Base-by-base conservation (phyloP, 2,113 vertebrate genomes). In the Ageneiosus marmoratus region DNA sequence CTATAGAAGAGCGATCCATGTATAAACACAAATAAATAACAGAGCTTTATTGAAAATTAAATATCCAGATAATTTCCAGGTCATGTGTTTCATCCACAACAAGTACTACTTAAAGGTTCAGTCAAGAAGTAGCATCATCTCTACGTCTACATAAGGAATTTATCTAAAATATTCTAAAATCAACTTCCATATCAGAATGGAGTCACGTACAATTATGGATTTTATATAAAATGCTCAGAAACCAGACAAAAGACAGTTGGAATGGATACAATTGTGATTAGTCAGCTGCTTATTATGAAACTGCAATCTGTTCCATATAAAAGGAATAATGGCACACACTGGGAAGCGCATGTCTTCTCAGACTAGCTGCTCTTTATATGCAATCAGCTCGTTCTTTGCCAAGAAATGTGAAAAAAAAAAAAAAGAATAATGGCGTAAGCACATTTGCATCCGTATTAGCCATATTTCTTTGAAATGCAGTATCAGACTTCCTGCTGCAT, bases 241-340 rank as follows among this genome's bases (percentile, higher is more conserved):
- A 79, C 24, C 12, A 22, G 44, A 51, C 10, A 50, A 51, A n/a
- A 79, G 8, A 65, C 41, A 18, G 13, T 79, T 79, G n/a, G 46
- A 67, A 80, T 37, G 16, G 70, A 74, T 74, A 27, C 4, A 16
- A 79, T 12, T 37, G 13, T 53, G 53, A 77, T 58, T 80, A 34
- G 62, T 67, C 58, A 67, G 29, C 77, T 50, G 41, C 22, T 20
- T 55, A 41, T 55, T 67, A 80, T 53, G 6, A 69, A 51, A 50
- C 29, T 80, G 32, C 48, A 67, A 69, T 53, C 48, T 80, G 77
- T 24, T 80, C 56, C 3, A 41, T 51, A 80, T 8, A 80, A 65
- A 80, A 48, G 15, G 7, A 65, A 46, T 62, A 79, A 80, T 24
- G 62, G 60, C 78, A 51, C 62, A 80, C 62, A 80, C 10, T 1